Base-by-base conservation (phyloP, 2,888 invertebrate species). In the Campaea margaritaria region DNA sequence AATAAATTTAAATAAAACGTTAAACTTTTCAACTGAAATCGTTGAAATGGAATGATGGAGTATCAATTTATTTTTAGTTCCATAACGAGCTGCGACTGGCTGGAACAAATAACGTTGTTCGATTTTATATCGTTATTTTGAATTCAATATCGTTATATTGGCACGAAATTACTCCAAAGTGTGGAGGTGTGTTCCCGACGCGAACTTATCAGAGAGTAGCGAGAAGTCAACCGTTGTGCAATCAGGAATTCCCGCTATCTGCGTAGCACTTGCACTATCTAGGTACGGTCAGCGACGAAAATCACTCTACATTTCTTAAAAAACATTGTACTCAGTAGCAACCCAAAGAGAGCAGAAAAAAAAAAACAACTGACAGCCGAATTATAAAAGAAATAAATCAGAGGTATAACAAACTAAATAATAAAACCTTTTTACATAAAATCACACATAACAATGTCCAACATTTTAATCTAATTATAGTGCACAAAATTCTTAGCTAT, bases 151-250 rank as follows among this genome's bases (percentile, higher is more conserved):
- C 10, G 36, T 36, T 10, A n/a, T 11, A 36, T 36, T 36, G 36
- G 10, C 12, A 12, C 36, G 12, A 36, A 36, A 3, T n/a, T 3
- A 36, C 12, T 9, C 10, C 10, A 0, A 36, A 2, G n/a, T 3
- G 4, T 11, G 36, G 3, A 41, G 50, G 59, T 55, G 38, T 52
- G 51, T 43, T 48, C 34, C 41, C 13, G 14, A 43, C 47, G 12
- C 52, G 27, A 27, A 15, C 47, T 38, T 53, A 49, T 42, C 52
- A 53, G 52, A 14, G 15, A 62, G 38, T 57, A 62, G 38, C 38
- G 15, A 27, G 12, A 47, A 42, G 15, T 38, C 43, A 44, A 44
- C 43, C 34, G 51, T 16, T 48, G 16, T 45, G 41, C 43, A 48
- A 57, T 43, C 48, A 49, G 49, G 45, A 57, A 57, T 57, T 49